Evolutionary conservation across 2,113 vertebrate species (phyloP).

Genomic region (Microcebus lehilahytsara): DNA sequence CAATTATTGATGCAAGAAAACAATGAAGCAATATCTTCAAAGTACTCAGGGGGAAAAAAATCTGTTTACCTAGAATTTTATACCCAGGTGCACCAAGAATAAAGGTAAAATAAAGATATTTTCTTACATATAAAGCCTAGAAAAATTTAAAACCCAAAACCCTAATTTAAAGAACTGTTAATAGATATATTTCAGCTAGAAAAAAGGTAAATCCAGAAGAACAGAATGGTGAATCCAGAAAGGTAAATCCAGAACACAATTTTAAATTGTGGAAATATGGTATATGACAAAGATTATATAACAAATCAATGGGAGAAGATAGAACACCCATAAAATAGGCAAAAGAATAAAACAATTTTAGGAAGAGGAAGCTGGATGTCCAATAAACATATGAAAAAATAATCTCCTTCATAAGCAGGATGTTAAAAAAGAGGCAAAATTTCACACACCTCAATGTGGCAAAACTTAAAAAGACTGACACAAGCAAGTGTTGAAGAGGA

Average conservation of each 20-base stretch:
- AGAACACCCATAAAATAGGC: neutral
- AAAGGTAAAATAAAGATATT: neutral
- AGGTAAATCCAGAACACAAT: neutral
- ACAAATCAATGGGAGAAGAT: neutral
- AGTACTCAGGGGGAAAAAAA: neutral
- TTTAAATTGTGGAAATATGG: neutral
- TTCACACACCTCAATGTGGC: neutral
- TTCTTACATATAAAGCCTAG: neutral
- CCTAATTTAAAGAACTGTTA: neutral
- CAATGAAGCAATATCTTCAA: neutral
- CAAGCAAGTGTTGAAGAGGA: neutral
- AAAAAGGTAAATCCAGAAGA: neutral
- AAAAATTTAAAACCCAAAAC: neutral
- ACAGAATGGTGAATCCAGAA: neutral
- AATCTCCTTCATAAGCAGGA: neutral
- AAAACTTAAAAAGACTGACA: neutral
- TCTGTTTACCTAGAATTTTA: neutral
- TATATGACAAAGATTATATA: neutral
- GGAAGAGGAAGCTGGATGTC: neutral
- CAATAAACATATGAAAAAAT: neutral
- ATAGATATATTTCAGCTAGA: neutral
- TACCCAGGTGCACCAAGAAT: neutral
- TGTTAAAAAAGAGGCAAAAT: neutral
- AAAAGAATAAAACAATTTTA: neutral
- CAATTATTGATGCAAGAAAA: neutral